These are phyloP conservation scores for Halcyon senegalensis DNA, from an alignment of 2,113 vertebrate genomes.

Conservation along the genomic window DNA sequence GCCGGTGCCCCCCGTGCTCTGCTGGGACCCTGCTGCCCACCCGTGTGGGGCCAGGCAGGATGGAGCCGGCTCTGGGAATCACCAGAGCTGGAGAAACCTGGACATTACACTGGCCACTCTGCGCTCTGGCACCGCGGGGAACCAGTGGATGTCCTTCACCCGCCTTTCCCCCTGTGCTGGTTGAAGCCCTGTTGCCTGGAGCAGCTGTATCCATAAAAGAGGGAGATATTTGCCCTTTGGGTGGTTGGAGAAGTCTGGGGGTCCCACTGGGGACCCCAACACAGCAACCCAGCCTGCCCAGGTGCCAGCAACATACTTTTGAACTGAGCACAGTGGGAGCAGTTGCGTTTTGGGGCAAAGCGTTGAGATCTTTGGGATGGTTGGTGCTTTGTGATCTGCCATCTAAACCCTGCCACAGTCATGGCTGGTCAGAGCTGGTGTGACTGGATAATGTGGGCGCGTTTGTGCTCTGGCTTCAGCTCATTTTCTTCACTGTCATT, in stretches of 20 bases:
- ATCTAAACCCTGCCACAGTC: background rate
- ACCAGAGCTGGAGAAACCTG: background rate
- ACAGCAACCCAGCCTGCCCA: background rate
- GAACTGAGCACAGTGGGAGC: background rate
- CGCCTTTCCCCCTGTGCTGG: background rate
- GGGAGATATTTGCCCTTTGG: background rate
- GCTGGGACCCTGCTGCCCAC: background rate
- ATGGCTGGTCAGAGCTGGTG: background rate
- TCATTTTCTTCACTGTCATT: conserved; percentile 24
- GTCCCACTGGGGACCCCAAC: background rate
- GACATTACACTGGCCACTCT: background rate
- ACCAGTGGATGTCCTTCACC: background rate
- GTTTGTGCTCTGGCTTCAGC: conserved; percentile 4
- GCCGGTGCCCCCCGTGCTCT: background rate
- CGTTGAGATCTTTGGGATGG: background rate
- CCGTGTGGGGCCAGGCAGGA: background rate
- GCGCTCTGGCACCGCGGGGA: background rate
- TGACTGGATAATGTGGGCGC: background rate
- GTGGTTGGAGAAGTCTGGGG: background rate
- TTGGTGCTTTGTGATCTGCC: background rate
- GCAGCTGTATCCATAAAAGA: background rate
- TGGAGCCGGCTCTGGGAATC: background rate
- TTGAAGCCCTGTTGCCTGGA: background rate
- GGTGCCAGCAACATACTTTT: background rate
- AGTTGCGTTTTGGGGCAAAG: background rate